Evolutionary conservation across 2,888 invertebrate species (phyloP).

Genomic region (Aethes cnicana): DNA sequence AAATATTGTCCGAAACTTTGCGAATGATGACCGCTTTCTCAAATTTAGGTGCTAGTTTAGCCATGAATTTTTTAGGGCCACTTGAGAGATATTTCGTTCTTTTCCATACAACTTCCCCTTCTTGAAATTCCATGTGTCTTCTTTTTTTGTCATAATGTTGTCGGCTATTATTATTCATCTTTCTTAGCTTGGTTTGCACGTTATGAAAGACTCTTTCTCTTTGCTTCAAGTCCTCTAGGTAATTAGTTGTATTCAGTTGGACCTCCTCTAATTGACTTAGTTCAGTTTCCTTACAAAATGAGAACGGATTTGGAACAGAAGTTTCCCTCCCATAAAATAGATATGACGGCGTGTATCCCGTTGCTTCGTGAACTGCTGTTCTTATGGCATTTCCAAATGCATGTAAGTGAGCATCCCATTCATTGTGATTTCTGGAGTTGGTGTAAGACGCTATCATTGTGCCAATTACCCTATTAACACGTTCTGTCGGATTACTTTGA

Average conservation of each 20-base stretch:
- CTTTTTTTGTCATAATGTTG: background rate
- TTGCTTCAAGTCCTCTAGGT: background rate
- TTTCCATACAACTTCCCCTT: conserved; percentile 30
- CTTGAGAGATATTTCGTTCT: conserved; percentile 31
- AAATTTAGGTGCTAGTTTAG: conserved; percentile 31
- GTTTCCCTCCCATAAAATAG: conserved; percentile 5
- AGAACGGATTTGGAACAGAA: background rate
- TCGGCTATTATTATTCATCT: background rate
- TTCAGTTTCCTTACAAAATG: background rate
- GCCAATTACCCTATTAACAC: conserved; percentile 42
- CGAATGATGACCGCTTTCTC: conserved; percentile 13
- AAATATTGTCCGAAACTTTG: conserved; percentile 24
- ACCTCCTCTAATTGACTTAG: background rate
- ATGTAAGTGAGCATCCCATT: conserved; percentile 6
- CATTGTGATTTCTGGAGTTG: conserved; percentile 28
- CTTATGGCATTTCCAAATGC: conserved; percentile 9
- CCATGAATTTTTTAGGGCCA: conserved; percentile 24
- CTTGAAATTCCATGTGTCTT: background rate
- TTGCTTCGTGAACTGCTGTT: conserved; percentile 3
- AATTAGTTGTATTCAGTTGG: background rate
- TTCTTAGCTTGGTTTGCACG: background rate
- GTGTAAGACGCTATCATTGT: conserved; percentile 41
- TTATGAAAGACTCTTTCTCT: background rate
- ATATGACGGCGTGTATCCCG: conserved; percentile 5
- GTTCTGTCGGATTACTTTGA: conserved; percentile 47